A percentile compares a stretch with the other conserved stretches of the same genome.
Conservation (phyloP, 2,113 vertebrate species). For the Otus sunia region DNA sequence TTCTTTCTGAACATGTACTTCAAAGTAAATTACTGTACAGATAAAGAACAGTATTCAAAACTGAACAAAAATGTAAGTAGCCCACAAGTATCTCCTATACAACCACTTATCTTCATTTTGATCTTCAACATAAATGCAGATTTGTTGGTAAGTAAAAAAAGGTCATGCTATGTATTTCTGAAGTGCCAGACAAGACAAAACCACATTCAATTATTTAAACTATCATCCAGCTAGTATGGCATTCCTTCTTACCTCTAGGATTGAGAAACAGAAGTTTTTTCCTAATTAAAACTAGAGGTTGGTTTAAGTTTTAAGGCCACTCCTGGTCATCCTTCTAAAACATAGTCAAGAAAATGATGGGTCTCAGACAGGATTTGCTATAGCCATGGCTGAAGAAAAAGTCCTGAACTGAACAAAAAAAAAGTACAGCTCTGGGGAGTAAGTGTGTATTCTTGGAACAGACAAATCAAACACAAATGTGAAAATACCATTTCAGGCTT, state of each 20-base stretch:
- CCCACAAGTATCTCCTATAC: not conserved
- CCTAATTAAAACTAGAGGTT: not conserved
- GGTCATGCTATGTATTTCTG: not conserved
- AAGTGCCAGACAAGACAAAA: not conserved
- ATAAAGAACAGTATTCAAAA: conserved; percentile 5
- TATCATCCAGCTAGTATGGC: not conserved
- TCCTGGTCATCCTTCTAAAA: not conserved
- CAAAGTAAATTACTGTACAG: conserved; percentile 2
- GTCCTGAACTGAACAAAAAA: not conserved
- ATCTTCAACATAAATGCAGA: not conserved
- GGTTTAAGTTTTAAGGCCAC: not conserved
- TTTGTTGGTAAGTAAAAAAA: not conserved
- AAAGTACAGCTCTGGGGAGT: not conserved
- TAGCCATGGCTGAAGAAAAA: not conserved
- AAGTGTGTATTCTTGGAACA: not conserved
- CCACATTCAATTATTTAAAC: not conserved
- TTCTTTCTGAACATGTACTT: not conserved
- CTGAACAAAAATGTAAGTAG: not conserved
- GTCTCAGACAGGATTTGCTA: not conserved
- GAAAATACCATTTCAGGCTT: not conserved
- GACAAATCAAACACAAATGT: not conserved
- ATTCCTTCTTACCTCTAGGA: not conserved
- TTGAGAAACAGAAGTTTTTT: not conserved
- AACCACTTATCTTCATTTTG: not conserved
- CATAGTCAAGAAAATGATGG: not conserved